A percentile compares a stretch with the other conserved stretches of the same genome.
Conservation (phyloP, 2,888 invertebrate species). For the Anagyrus pseudococci region DNA sequence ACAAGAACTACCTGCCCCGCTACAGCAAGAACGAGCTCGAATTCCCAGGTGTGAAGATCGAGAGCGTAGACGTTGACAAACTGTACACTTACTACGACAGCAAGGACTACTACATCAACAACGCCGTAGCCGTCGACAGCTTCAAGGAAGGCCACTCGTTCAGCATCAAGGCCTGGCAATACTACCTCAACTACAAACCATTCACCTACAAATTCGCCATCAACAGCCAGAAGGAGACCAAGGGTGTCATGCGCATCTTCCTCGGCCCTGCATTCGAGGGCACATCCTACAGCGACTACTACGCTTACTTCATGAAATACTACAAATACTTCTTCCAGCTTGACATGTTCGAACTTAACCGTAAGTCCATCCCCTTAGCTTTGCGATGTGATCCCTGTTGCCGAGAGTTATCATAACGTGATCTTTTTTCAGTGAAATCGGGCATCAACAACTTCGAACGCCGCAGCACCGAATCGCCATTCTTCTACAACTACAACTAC, state of each 20-base stretch:
- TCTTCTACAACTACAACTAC: constrained; percentile 49
- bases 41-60: constrained; percentile 68
- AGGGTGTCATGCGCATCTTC: constrained; percentile 70
- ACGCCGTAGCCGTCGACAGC: constrained; percentile 65
- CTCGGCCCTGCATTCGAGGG: constrained; percentile 74
- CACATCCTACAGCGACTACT: constrained; percentile 63
- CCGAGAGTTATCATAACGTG: not conserved
- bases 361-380: constrained; percentile 63
- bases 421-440: constrained; percentile 49
- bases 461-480: constrained; percentile 49
- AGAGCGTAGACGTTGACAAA: constrained; percentile 71
- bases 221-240: constrained; percentile 68
- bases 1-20: constrained; percentile 65
- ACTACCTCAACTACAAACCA: constrained; percentile 74
- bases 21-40: constrained; percentile 70
- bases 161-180: constrained; percentile 69
- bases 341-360: constrained; percentile 66
- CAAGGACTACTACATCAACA: constrained; percentile 69
- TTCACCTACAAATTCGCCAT: constrained; percentile 71
- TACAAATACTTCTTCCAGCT: constrained; percentile 68
- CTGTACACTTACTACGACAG: constrained; percentile 75
- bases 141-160: constrained; percentile 61
- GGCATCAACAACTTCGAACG: constrained; percentile 55
- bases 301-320: constrained; percentile 62
- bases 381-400: not conserved